phyloP scores from a whole-genome alignment of 2,113 vertebrate genomes.

The Monopterus albus region DNA sequence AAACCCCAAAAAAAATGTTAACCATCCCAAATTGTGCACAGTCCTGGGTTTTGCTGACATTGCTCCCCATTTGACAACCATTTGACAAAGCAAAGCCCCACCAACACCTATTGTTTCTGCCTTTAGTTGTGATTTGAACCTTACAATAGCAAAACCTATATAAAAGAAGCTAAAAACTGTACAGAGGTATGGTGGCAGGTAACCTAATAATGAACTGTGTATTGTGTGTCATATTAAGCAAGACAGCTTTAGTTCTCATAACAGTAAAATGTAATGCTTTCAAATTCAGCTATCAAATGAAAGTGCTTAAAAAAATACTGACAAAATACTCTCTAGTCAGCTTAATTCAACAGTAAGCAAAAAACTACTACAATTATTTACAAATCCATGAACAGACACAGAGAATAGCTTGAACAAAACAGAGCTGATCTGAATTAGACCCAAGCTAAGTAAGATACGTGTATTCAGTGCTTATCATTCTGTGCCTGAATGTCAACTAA shows the following conservation, averaged over 20 bases:
- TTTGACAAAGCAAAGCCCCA: constrained; percentile 33
- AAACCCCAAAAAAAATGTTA: constrained; percentile 1
- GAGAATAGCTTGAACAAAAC: constrained; percentile 3
- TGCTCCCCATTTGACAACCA: constrained; percentile 23
- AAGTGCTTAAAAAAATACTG: constrained; percentile 43
- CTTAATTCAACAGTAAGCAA: constrained; percentile 20
- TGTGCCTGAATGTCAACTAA: too few relatives aligned
- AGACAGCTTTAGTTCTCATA: constrained; percentile 17
- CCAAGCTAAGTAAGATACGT: constrained; percentile 8
- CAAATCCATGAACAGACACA: constrained; percentile 1
- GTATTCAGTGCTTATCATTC: constrained; percentile 27
- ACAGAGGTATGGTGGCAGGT: neutral
- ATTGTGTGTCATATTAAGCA: constrained; percentile 9
- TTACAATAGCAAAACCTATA: constrained; percentile 36
- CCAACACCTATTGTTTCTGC: constrained; percentile 42
- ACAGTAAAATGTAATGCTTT: neutral
- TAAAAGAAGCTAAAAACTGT: constrained; percentile 35
- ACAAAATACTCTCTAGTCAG: constrained; percentile 12
- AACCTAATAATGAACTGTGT: neutral
- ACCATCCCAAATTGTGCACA: neutral
- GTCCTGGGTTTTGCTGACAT: constrained; percentile 28
- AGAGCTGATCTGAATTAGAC: constrained; percentile 21
- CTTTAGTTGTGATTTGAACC: neutral
- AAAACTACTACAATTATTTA: constrained; percentile 36
- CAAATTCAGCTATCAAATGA: too few relatives aligned